A percentile compares a stretch with the other conserved stretches of the same genome.
phyloP scores from a whole-genome alignment of 2,797 vertebrate genomes.

The Pseudochirops corinnae region DNA sequence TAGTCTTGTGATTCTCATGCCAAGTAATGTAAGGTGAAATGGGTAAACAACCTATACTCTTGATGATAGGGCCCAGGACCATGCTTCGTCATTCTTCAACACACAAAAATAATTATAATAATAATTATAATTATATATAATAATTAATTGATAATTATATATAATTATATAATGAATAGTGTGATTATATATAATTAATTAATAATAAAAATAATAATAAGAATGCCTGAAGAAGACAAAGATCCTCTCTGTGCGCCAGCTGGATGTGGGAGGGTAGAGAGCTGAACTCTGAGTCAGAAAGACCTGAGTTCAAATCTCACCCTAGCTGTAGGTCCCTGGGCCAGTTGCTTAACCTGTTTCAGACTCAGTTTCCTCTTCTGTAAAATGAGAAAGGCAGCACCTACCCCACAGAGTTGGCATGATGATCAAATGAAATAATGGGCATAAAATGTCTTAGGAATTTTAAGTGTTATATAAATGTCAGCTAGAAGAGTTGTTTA shows the following conservation, averaged over 20 bases:
- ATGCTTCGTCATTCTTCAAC: not conserved
- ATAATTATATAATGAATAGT: too few relatives aligned
- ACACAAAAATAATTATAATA: not conserved
- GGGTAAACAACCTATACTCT: not conserved
- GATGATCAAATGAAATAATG: not conserved
- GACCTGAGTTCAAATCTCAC: not conserved
- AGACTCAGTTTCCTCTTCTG: not conserved
- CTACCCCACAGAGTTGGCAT: not conserved
- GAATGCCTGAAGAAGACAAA: not conserved
- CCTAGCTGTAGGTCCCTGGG: not conserved
- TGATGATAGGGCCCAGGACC: not conserved
- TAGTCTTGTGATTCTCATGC: not conserved
- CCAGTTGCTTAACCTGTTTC: not conserved
- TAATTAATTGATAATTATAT: too few relatives aligned
- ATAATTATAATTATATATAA: too few relatives aligned
- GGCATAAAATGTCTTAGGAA: not conserved
- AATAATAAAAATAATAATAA: not conserved
- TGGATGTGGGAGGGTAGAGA: not conserved
- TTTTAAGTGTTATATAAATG: not conserved
- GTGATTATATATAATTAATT: too few relatives aligned
- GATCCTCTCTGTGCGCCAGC: not conserved
- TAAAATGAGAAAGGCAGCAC: not conserved
- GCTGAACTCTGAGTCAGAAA: not conserved
- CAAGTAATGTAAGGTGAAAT: not conserved
- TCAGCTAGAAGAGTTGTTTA: not conserved